Evolutionary conservation across 2,113 vertebrate genomes (phyloP).

Genomic region (Atlantisia rogersi): DNA sequence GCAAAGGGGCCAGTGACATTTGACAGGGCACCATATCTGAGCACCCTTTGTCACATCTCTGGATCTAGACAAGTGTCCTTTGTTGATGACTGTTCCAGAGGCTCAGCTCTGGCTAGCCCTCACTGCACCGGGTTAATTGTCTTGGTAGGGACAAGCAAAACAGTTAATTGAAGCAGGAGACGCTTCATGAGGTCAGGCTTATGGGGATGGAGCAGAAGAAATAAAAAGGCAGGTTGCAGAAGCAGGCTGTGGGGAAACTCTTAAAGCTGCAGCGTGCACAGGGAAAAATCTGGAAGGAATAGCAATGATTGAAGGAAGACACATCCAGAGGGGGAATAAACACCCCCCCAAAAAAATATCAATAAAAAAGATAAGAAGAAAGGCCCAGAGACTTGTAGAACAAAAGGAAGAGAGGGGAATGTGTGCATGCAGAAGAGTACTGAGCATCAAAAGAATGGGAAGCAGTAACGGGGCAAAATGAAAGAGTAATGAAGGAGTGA

Average conservation of each 20-base stretch:
- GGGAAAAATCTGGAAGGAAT: slow-evolving; percentile 17
- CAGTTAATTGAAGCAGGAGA: not conserved
- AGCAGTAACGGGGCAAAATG: not conserved
- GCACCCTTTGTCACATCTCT: not conserved
- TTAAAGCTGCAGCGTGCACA: not conserved
- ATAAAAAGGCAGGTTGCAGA: not conserved
- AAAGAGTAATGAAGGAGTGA: not conserved
- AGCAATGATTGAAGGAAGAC: slow-evolving; percentile 6
- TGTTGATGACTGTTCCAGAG: not conserved
- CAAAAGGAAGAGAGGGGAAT: slow-evolving; percentile 30
- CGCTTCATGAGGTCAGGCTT: not conserved
- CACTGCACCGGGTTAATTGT: not conserved
- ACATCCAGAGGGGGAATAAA: too few species aligned
- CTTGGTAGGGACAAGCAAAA: not conserved
- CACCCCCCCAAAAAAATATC: too few species aligned
- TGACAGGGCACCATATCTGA: too few species aligned
- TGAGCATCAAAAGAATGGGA: not conserved
- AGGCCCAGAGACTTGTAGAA: not conserved
- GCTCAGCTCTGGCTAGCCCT: not conserved
- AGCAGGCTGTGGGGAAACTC: not conserved
- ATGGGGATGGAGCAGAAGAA: slow-evolving; percentile 3
- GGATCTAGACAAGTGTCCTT: not conserved
- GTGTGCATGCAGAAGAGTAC: not conserved
- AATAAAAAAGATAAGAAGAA: not conserved
- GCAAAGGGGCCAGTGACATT: not conserved